Conservation (phyloP, 2,888 invertebrate genomes). For the Stenurella melanura region DNA sequence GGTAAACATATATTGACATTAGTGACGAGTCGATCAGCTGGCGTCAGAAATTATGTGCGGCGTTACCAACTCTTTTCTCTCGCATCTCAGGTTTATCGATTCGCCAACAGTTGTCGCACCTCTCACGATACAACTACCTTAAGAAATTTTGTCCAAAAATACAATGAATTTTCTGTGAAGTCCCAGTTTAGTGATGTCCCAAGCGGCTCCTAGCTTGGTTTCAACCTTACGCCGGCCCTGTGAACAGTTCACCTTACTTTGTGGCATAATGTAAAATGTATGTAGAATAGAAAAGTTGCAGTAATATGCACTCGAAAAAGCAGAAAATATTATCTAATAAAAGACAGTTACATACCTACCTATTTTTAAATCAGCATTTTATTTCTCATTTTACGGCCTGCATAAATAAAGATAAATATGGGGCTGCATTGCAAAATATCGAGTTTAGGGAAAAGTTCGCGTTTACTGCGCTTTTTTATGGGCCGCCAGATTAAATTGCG, state of each 20-base stretch:
- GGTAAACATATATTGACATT: too few species aligned
- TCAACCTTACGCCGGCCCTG: not conserved
- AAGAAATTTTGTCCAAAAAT: too few species aligned
- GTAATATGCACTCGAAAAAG: conserved; percentile 1
- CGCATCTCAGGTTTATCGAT: too few species aligned
- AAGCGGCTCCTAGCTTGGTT: too few species aligned
- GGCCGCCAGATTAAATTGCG: conserved; percentile 48
- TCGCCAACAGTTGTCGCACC: too few species aligned
- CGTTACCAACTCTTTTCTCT: too few species aligned
- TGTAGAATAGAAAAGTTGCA: conserved; percentile 4
- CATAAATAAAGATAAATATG: conserved; percentile 63
- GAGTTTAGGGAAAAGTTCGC: conserved; percentile 54
- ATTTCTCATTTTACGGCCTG: conserved; percentile 61
- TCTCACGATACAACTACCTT: too few species aligned
- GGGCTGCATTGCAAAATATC: conserved; percentile 57
- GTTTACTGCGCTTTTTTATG: conserved; percentile 49
- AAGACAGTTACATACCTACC: conserved; percentile 34
- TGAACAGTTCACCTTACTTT: not conserved
- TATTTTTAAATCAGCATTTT: conserved; percentile 61
- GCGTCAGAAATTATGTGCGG: too few species aligned
- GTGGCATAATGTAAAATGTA: conserved; percentile 7
- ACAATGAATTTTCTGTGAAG: too few species aligned
- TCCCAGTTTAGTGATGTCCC: too few species aligned
- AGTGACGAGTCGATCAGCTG: too few species aligned
- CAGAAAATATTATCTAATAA: conserved; percentile 43